Base-by-base conservation (phyloP, 2,113 vertebrate genomes). In the Excalfactoria chinensis region DNA sequence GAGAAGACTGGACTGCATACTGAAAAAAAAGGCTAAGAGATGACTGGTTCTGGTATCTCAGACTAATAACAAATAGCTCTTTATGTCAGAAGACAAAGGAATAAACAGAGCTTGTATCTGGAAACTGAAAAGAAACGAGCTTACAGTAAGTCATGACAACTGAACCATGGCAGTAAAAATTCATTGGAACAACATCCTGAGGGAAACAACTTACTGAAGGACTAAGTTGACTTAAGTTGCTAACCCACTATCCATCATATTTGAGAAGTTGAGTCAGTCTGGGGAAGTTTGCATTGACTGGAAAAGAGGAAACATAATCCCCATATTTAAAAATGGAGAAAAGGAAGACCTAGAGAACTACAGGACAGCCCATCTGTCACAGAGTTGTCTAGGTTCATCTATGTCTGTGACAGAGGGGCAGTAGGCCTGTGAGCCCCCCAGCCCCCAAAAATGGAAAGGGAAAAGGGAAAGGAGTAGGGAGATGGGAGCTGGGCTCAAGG, bases 41-140 rank as follows among this genome's bases (percentile, higher is more conserved):
- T 89, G 58, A 89, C 71, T 84, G 72, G 77, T 85, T 83, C 78
- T 89, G 64, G 81, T 73, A 63, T 66, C 71, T 86, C 68, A 83
- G 68, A 93, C 71, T 87, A 85, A 85, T 90, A 93, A 94, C 84
- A 94, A 94, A 94, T 25, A 83, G 87, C 46, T 91, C 11, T 6
- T 91, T 89, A 91, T 63, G 56, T 40, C 18, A 93, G 71, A 86
- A 95, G 75, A 92, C 78, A 89, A 94, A 94, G 46, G 59, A 74
- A 89, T 73, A 92, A 93, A 89, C 34, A 92, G 81, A 86, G 68
- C 68, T 92, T 68, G 48, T 64, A 70, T 62, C 4, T 85, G 40
- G 81, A 92, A 92, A 91, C 93, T 63, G 77, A 84, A 95, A 81
- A 28, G 49, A 90, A 48, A 92, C 73, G 89, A 46, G 46, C 68